Percentiles rank a stretch among this genome's conserved stretches.
These are phyloP conservation scores for Microplitis demolitor DNA, from an alignment of 1,140 invertebrate species.

Conservation along the genomic window DNA sequence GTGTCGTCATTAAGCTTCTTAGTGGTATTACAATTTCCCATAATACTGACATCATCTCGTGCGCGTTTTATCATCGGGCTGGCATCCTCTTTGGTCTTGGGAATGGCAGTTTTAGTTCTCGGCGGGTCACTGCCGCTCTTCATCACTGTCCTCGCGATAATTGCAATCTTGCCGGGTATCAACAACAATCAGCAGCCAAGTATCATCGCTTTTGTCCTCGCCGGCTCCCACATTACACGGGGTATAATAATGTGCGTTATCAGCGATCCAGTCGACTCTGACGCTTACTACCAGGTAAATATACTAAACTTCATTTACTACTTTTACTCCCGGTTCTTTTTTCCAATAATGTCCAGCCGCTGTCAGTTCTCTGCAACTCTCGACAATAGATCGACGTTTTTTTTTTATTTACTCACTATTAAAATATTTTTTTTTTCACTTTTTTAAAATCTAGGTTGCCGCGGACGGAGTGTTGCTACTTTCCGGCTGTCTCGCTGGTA, in stretches of 20 bases:
- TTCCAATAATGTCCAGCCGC: background rate
- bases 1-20: conserved; percentile 44
- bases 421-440: conserved; percentile 4
- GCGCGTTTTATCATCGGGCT: conserved; percentile 48
- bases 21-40: conserved; percentile 50
- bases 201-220: conserved; percentile 41
- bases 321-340: background rate
- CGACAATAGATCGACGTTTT: background rate
- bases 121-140: conserved; percentile 46
- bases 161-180: conserved; percentile 49
- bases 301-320: background rate
- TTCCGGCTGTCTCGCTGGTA: conserved; percentile 77
- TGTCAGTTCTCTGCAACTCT: too few relatives aligned
- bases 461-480: conserved; percentile 78
- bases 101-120: conserved; percentile 45
- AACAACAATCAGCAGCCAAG: conserved; percentile 39
- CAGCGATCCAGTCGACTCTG: conserved; percentile 20
- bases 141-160: conserved; percentile 44
- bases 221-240: conserved; percentile 36
- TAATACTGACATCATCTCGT: conserved; percentile 39
- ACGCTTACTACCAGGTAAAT: conserved; percentile 45
- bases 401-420: background rate
- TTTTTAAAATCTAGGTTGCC: conserved; percentile 65
- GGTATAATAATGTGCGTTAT: conserved; percentile 31
- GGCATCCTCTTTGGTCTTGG: conserved; percentile 44